Conservation (phyloP, 2,888 invertebrate species). For the Archips xylosteana region DNA sequence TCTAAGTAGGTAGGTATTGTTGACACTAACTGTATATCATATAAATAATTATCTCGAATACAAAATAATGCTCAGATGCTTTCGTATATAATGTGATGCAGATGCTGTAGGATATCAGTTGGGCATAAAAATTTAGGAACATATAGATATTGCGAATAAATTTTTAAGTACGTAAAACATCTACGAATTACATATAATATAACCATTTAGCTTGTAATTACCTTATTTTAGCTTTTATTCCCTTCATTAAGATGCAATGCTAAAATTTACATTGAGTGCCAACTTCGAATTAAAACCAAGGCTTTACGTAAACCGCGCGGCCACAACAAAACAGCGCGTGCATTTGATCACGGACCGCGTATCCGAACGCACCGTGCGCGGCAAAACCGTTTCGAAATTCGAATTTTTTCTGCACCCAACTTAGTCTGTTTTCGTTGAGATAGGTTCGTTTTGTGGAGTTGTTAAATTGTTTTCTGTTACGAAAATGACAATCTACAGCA, state of each 20-base stretch:
- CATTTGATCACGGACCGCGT: constrained; percentile 66
- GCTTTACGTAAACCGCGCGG: constrained; percentile 52
- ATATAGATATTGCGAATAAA: no score
- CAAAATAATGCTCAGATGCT: no score
- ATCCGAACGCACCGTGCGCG: constrained; percentile 58
- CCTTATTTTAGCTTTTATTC: neutral
- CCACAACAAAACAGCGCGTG: constrained; percentile 58
- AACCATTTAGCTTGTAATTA: neutral
- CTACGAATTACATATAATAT: no score
- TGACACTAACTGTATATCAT: no score
- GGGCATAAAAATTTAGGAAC: no score
- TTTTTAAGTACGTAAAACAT: no score
- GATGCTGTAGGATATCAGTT: no score
- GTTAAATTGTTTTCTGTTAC: constrained; percentile 37
- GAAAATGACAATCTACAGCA: constrained; percentile 82
- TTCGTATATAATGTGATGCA: no score
- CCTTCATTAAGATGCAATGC: constrained; percentile 9
- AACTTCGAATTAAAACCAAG: constrained; percentile 67
- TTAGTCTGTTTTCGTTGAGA: constrained; percentile 15
- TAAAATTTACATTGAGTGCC: neutral
- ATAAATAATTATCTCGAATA: no score
- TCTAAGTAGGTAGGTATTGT: no score
- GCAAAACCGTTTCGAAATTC: constrained; percentile 45
- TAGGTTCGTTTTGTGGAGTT: constrained; percentile 32
- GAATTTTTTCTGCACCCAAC: constrained; percentile 39